Conservation (phyloP, 1,140 invertebrate species). For the Asobara japonica region DNA sequence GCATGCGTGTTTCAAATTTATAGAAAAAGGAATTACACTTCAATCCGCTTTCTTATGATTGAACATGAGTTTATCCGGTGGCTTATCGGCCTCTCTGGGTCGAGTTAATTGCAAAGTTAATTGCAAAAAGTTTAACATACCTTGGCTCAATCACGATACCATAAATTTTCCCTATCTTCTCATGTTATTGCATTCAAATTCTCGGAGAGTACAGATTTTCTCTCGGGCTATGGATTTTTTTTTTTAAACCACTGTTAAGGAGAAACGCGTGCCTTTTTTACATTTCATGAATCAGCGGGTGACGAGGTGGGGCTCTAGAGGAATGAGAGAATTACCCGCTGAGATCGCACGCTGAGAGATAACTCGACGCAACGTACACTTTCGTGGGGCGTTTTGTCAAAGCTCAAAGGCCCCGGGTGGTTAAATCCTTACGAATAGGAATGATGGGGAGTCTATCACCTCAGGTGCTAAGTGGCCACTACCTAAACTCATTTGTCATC, state of each 20-base stretch:
- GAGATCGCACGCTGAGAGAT: constrained; percentile 52
- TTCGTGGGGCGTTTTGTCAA: constrained; percentile 41
- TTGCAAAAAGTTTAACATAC: constrained; percentile 35
- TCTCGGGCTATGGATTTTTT: background rate
- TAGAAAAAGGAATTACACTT: constrained; percentile 13
- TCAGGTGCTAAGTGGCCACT: constrained; percentile 46
- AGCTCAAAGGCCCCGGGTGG: constrained; percentile 44
- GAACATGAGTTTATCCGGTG: constrained; percentile 22
- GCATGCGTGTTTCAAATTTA: constrained; percentile 4
- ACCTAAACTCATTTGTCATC: constrained; percentile 2
- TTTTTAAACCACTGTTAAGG: background rate
- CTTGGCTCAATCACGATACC: constrained; percentile 17
- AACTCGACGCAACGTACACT: constrained; percentile 46
- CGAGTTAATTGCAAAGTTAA: constrained; percentile 35
- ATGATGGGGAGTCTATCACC: constrained; percentile 41
- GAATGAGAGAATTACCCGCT: constrained; percentile 35
- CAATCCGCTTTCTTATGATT: constrained; percentile 1
- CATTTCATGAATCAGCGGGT: constrained; percentile 19
- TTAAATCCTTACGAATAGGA: constrained; percentile 55
- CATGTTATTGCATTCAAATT: background rate
- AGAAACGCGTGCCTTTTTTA: background rate
- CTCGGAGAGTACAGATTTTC: background rate
- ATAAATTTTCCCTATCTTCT: constrained; percentile 25
- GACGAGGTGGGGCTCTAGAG: background rate
- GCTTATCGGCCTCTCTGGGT: constrained; percentile 16